Conservation (phyloP, 1,140 invertebrate species). For the Manduca sexta region DNA sequence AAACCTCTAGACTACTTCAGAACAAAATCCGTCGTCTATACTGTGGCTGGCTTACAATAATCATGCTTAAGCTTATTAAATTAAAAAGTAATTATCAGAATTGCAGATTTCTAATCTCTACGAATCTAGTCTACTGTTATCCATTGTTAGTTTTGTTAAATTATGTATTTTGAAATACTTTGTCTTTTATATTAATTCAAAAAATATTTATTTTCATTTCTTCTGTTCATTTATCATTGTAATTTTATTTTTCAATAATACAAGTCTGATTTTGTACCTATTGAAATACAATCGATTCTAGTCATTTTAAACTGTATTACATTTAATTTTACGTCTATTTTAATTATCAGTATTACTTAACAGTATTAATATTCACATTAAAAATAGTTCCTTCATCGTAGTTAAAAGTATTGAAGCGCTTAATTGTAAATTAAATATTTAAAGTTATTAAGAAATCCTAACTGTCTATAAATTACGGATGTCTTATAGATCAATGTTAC, state of each 20-base stretch:
- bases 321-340: background rate
- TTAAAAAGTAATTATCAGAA: background rate
- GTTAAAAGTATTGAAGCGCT: background rate
- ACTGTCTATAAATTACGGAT: constrained; percentile 8
- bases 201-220: no score
- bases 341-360: background rate
- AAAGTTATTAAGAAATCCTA: constrained; percentile 10
- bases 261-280: no score
- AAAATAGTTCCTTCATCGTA: constrained; percentile 2
- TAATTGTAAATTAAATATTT: constrained; percentile 9
- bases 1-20: constrained; percentile 3
- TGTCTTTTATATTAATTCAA: no score
- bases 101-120: background rate
- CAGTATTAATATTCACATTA: background rate
- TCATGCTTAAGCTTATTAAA: no score
- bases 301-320: background rate
- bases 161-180: no score
- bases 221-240: no score
- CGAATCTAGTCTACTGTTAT: background rate
- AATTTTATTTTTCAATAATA: no score
- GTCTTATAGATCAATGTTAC: constrained; percentile 21
- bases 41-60: no score
- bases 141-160: background rate
- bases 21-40: background rate
- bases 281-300: no score